These are phyloP conservation scores for Atethmia centrago DNA, from an alignment of 2,888 invertebrate species.

Conservation along the genomic window DNA sequence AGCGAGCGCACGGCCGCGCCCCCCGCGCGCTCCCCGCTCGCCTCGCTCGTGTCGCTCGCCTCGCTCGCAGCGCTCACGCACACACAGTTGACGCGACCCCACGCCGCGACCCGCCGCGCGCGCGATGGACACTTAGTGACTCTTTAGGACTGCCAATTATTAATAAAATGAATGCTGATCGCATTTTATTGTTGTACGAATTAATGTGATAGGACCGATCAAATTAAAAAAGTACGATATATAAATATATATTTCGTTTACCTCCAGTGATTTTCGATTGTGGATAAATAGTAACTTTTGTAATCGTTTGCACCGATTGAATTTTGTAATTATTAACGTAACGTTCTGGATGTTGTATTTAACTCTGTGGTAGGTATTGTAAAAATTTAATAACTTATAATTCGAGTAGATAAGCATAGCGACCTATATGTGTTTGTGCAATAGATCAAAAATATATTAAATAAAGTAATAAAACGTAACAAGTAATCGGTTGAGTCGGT, in stretches of 20 bases:
- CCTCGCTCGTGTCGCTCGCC: slow-evolving; percentile 9
- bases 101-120: slow-evolving; percentile 40
- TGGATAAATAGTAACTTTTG: slow-evolving; percentile 81
- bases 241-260: slow-evolving; percentile 80
- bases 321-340: slow-evolving; percentile 89
- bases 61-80: slow-evolving; percentile 31
- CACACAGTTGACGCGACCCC: slow-evolving; percentile 41
- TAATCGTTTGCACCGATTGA: slow-evolving; percentile 88
- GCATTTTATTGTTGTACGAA: slow-evolving; percentile 85
- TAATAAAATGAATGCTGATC: slow-evolving; percentile 80
- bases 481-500: slow-evolving; percentile 75
- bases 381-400: slow-evolving; percentile 86
- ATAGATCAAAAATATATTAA: slow-evolving; percentile 82
- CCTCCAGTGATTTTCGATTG: slow-evolving; percentile 77
- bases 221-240: slow-evolving; percentile 77
- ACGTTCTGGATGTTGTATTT: slow-evolving; percentile 89
- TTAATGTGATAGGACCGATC: slow-evolving; percentile 85
- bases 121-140: slow-evolving; percentile 71
- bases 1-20: slow-evolving; percentile 49
- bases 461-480: slow-evolving; percentile 75
- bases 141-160: slow-evolving; percentile 87
- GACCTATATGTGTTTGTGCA: slow-evolving; percentile 88
- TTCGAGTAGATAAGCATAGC: slow-evolving; percentile 86
- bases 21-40: slow-evolving; percentile 17
- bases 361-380: slow-evolving; percentile 88